Conservation (phyloP, 2,113 vertebrate species). For the Calidris pugnax region DNA sequence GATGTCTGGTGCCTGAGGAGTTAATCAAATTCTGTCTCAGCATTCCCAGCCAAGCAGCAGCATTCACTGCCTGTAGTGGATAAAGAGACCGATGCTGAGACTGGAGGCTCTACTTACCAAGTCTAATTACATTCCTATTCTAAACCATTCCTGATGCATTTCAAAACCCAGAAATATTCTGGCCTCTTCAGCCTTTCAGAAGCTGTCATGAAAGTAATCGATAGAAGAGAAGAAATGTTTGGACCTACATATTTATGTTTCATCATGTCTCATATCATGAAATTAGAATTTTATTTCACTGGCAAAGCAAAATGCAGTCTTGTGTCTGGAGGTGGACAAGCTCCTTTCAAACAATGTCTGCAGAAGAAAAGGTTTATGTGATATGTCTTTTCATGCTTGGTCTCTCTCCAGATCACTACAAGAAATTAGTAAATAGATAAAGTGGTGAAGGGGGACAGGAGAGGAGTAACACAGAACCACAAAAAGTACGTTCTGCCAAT, state of each 20-base stretch:
- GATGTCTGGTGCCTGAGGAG: not conserved
- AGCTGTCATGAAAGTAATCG: constrained; percentile 11
- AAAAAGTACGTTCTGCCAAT: not conserved
- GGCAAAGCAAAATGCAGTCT: constrained; percentile 18
- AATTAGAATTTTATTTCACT: constrained; percentile 8
- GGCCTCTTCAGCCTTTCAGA: constrained; percentile 23
- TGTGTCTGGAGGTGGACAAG: constrained; percentile 41
- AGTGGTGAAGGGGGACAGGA: not conserved
- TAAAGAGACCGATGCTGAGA: not conserved
- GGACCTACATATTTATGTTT: not conserved
- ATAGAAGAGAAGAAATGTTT: not conserved
- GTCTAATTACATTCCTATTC: constrained; percentile 3
- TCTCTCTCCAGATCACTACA: not conserved
- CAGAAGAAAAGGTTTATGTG: not conserved
- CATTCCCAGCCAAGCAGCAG: not conserved
- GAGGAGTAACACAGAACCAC: not conserved
- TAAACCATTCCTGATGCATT: not conserved
- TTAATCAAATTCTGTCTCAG: not conserved
- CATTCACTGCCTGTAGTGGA: not conserved
- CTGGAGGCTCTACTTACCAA: constrained; percentile 13
- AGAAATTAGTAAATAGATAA: not conserved
- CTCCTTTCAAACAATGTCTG: not conserved
- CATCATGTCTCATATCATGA: not conserved
- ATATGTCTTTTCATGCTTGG: not conserved
- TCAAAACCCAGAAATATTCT: not conserved